phyloP scores from a whole-genome alignment of 2,113 vertebrate species.

The Halichoerus grypus region DNA sequence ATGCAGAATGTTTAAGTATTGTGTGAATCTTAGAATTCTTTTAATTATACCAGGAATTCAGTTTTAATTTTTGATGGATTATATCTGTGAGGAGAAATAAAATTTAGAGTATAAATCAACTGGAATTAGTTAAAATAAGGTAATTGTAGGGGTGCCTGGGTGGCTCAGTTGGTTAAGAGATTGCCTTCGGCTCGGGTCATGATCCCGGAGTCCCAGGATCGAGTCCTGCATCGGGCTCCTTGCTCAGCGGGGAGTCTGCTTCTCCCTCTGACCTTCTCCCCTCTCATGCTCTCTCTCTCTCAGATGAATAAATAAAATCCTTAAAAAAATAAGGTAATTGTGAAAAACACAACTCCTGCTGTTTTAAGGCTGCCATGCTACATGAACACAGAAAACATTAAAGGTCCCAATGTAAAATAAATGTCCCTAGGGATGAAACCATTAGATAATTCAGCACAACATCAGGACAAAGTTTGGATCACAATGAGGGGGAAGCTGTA shows the following conservation, averaged over 20 bases:
- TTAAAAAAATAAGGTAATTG: neutral
- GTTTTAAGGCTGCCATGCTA: neutral
- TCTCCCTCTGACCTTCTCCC: no score
- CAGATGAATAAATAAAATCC: no score
- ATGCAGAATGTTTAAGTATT: neutral
- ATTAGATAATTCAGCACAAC: neutral
- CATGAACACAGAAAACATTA: neutral
- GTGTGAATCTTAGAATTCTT: neutral
- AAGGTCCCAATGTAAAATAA: neutral
- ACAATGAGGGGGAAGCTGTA: neutral
- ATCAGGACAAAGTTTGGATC: neutral
- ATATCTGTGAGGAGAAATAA: neutral
- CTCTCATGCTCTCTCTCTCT: no score
- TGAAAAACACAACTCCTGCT: neutral
- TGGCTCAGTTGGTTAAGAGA: no score
- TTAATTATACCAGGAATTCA: slow-evolving; percentile 31
- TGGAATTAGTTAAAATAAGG: slow-evolving; percentile 19
- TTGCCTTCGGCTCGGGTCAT: no score
- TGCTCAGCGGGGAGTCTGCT: no score
- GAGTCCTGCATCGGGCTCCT: no score
- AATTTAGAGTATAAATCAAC: slow-evolving; percentile 11
- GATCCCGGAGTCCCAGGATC: no score
- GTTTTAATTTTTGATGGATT: slow-evolving; percentile 37
- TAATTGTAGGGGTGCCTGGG: neutral
- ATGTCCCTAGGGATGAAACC: neutral